These are phyloP conservation scores for Delichon dasypus DNA, from an alignment of 2,797 vertebrate genomes.

Conservation along the genomic window DNA sequence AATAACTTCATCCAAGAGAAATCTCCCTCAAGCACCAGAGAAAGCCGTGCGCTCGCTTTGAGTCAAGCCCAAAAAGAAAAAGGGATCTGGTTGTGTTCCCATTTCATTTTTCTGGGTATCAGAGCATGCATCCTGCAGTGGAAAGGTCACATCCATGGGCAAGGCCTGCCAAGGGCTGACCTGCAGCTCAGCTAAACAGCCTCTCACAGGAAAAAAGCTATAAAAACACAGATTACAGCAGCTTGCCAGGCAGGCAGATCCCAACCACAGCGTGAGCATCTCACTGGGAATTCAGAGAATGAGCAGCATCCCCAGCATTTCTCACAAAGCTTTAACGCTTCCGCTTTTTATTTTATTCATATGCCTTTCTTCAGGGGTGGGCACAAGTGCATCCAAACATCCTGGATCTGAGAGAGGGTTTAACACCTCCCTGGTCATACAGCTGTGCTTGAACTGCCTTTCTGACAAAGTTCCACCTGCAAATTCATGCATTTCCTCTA, in stretches of 20 bases:
- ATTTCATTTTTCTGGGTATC: background rate
- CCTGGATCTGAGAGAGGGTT: background rate
- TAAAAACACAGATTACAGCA: background rate
- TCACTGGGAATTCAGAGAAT: background rate
- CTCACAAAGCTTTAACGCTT: background rate
- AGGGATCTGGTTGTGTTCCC: background rate
- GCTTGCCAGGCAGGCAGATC: background rate
- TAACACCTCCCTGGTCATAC: background rate
- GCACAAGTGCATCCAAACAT: background rate
- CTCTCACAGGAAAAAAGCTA: background rate
- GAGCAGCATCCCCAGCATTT: background rate
- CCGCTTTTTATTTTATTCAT: background rate
- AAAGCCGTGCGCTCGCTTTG: rapidly evolving
- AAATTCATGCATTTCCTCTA: background rate
- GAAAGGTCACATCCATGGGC: background rate
- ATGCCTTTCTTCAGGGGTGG: background rate
- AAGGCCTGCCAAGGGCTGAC: background rate
- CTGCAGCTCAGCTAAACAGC: background rate
- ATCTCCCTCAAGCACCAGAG: background rate
- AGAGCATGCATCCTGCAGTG: rapidly evolving
- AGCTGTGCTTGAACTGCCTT: background rate
- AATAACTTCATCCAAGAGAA: background rate
- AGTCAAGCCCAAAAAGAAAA: background rate
- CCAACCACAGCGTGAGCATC: rapidly evolving
- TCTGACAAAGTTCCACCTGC: background rate